Percentiles rank a stretch among this genome's conserved stretches.
These are phyloP conservation scores for Drosophila busckii DNA, from an alignment of 1,140 invertebrate genomes.

Conservation along the genomic window DNA sequence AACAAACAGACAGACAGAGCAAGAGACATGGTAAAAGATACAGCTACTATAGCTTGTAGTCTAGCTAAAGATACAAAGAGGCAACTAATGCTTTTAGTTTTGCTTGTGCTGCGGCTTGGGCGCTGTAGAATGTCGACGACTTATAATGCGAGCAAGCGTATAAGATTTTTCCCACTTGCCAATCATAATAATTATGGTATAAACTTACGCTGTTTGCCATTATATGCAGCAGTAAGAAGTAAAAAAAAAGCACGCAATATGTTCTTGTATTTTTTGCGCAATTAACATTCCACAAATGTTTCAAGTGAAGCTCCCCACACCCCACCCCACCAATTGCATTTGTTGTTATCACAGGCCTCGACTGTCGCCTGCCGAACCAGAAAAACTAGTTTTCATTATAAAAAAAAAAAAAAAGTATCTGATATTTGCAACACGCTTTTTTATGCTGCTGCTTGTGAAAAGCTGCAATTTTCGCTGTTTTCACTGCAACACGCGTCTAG, in stretches of 20 bases:
- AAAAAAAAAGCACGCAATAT: conserved; percentile 64
- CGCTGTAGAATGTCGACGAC: conserved; percentile 60
- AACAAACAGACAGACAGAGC: conserved; percentile 10
- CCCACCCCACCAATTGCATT: conserved; percentile 49
- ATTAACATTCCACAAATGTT: conserved; percentile 72
- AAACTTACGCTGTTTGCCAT: conserved; percentile 29
- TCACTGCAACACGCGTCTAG: no score
- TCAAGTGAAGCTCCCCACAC: conserved; percentile 24
- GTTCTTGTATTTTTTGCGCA: conserved; percentile 63
- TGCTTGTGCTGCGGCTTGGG: conserved; percentile 43
- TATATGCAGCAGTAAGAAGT: conserved; percentile 72
- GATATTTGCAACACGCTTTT: no score
- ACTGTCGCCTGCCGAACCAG: conserved; percentile 51
- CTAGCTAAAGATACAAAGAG: conserved; percentile 8
- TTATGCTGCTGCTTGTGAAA: no score
- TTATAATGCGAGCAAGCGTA: conserved; percentile 71
- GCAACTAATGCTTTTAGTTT: conserved; percentile 63
- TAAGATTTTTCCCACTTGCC: conserved; percentile 32
- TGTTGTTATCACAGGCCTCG: conserved; percentile 61
- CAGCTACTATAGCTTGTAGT: conserved; percentile 1
- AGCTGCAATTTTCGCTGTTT: no score
- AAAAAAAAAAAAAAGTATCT: no score
- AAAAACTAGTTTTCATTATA: conserved; percentile 72
- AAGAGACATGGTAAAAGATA: conserved; percentile 47
- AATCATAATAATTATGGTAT: conserved; percentile 38